Conservation (phyloP, 2,797 vertebrate genomes). For the Glossophaga mutica region DNA sequence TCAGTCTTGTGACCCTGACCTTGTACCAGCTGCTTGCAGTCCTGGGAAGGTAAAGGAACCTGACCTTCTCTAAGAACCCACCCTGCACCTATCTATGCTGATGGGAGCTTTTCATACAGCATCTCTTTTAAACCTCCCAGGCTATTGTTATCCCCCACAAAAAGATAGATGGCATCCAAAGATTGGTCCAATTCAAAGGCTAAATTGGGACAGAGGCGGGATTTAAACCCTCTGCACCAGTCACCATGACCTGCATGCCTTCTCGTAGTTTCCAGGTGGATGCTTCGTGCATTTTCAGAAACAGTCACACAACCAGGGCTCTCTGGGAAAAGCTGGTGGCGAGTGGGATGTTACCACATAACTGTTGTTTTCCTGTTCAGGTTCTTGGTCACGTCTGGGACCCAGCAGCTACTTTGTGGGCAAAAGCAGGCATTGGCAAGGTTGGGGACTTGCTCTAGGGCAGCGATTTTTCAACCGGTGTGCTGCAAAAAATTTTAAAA, state of each 20-base stretch:
- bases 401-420: not conserved
- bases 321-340: constrained; percentile 42
- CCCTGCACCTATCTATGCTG: not conserved
- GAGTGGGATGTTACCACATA: constrained; percentile 38
- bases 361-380: constrained; percentile 38
- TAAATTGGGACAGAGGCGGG: not conserved
- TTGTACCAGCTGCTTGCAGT: not conserved
- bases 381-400: not conserved
- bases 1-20: not conserved
- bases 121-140: not conserved
- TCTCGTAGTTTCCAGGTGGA: not conserved
- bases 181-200: not conserved
- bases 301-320: not conserved
- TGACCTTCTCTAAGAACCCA: not conserved
- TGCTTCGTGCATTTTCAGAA: not conserved
- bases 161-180: not conserved
- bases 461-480: not conserved
- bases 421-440: not conserved
- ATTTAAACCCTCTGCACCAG: not conserved
- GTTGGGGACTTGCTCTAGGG: not conserved
- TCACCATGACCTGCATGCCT: not conserved
- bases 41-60: not conserved
- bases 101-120: not conserved
- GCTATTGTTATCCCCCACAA: not conserved
- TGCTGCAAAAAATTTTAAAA: not conserved